Evolutionary conservation across 1,140 invertebrate genomes (phyloP).

Genomic region (Lordiphosa stackelbergi): DNA sequence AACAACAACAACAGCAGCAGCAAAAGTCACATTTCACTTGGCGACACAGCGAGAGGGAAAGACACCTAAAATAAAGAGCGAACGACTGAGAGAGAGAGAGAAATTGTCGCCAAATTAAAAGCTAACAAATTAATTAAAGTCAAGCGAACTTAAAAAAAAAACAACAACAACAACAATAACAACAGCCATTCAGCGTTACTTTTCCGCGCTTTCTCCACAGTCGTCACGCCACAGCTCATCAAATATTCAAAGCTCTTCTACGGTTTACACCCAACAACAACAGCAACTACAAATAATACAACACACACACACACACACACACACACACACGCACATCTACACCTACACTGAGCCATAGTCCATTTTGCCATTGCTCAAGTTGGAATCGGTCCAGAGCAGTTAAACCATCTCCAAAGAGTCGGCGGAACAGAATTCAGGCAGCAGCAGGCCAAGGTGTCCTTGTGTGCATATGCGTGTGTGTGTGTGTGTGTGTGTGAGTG

Average conservation of each 20-base stretch:
- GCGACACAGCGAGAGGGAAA: constrained; percentile 2
- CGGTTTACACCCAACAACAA: background rate
- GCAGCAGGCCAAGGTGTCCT: no score
- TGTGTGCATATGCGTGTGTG: no score
- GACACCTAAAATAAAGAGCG: background rate
- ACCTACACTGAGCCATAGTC: constrained; percentile 2
- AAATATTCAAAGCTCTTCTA: background rate
- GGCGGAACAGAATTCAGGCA: no score
- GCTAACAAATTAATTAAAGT: constrained; percentile 18
- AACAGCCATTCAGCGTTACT: background rate
- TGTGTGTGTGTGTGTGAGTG: no score
- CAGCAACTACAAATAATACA: background rate
- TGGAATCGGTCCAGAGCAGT: no score
- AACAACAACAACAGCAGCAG: no score
- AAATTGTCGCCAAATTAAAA: constrained; percentile 16
- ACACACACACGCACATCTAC: background rate
- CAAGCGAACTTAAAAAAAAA: constrained; percentile 12
- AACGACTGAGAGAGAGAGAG: background rate
- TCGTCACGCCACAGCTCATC: no score
- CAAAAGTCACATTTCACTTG: constrained; percentile 41
- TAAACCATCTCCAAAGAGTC: no score
- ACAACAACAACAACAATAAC: no score
- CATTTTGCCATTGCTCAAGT: background rate
- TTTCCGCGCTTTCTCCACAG: no score
- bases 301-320: constrained; percentile 9